phyloP scores from a whole-genome alignment of 2,113 vertebrate genomes.

The Chamaea fasciata region DNA sequence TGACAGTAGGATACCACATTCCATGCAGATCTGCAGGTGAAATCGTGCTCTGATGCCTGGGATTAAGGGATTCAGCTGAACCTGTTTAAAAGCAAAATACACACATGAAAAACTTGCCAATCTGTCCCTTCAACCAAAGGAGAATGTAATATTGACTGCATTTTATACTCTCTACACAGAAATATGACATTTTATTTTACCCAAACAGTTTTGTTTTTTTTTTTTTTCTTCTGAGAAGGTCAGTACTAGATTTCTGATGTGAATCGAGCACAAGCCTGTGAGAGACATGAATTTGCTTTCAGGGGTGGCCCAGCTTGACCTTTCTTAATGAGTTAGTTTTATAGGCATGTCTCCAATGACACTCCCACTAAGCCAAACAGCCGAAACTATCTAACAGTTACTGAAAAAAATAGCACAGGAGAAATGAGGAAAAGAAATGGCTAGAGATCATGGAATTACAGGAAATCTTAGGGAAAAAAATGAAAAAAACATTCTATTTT shows the following conservation, averaged over 20 bases:
- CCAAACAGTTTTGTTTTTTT: background rate
- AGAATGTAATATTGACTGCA: background rate
- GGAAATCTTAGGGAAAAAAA: background rate
- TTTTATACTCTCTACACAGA: background rate
- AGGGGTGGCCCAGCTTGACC: background rate
- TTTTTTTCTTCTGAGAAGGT: background rate
- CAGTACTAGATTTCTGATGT: background rate
- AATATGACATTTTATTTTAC: background rate
- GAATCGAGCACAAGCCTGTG: background rate
- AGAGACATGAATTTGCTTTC: background rate
- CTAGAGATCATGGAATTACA: background rate
- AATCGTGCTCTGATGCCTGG: slow-evolving; percentile 78
- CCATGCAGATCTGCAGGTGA: slow-evolving; percentile 98
- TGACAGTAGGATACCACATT: slow-evolving; percentile 99
- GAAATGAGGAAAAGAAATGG: background rate
- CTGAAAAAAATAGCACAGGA: background rate
- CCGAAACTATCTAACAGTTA: background rate
- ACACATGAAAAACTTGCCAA: background rate
- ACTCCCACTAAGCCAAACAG: background rate
- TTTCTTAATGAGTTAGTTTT: background rate
- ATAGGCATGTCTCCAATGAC: background rate
- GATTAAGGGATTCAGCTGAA: slow-evolving; percentile 70
- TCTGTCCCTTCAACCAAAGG: background rate
- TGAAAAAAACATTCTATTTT: background rate
- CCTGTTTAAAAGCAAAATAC: slow-evolving; percentile 63